A percentile compares a stretch with the other conserved stretches of the same genome.
Evolutionary conservation across 2,113 vertebrate species (phyloP).

Genomic region (Rhabdomys dilectus): DNA sequence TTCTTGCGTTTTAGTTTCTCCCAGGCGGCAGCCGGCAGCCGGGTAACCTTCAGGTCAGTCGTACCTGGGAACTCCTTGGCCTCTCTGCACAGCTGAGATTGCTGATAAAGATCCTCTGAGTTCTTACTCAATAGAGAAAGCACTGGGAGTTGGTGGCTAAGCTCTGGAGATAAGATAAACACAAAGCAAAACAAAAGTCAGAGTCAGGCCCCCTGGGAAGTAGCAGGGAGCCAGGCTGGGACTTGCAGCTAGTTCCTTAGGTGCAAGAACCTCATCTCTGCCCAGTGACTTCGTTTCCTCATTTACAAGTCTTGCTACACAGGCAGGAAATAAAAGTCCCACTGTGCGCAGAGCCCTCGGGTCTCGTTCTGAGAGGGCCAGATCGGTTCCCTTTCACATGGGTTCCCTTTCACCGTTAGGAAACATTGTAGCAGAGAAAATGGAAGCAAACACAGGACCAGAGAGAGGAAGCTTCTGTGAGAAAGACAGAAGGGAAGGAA

Average conservation of each 20-base stretch:
- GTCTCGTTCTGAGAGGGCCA: constrained; percentile 47
- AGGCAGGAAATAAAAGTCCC: constrained; percentile 7
- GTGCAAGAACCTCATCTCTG: too few relatives aligned
- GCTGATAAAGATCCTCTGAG: constrained; percentile 25
- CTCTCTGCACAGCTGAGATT: constrained; percentile 19
- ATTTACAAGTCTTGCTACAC: not conserved
- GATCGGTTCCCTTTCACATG: constrained; percentile 68
- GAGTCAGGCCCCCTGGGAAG: not conserved
- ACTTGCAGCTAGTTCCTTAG: not conserved
- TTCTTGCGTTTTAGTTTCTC: not conserved
- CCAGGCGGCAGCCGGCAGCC: not conserved
- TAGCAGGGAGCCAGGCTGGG: too few relatives aligned
- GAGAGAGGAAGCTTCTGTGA: constrained; percentile 65
- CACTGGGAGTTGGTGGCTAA: constrained; percentile 38
- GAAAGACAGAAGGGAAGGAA: constrained; percentile 68
- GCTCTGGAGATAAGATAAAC: constrained; percentile 57
- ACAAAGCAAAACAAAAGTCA: constrained; percentile 53
- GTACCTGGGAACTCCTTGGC: not conserved
- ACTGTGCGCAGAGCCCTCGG: constrained; percentile 5
- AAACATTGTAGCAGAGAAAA: constrained; percentile 63
- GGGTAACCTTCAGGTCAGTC: not conserved
- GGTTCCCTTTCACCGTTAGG: constrained; percentile 66
- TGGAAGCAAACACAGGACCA: constrained; percentile 68
- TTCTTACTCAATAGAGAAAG: constrained; percentile 58
- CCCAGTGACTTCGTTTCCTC: constrained; percentile 6